These are phyloP conservation scores for Rotaria magnacalcarata DNA, from an alignment of 2,888 invertebrate species.

Conservation along the genomic window DNA sequence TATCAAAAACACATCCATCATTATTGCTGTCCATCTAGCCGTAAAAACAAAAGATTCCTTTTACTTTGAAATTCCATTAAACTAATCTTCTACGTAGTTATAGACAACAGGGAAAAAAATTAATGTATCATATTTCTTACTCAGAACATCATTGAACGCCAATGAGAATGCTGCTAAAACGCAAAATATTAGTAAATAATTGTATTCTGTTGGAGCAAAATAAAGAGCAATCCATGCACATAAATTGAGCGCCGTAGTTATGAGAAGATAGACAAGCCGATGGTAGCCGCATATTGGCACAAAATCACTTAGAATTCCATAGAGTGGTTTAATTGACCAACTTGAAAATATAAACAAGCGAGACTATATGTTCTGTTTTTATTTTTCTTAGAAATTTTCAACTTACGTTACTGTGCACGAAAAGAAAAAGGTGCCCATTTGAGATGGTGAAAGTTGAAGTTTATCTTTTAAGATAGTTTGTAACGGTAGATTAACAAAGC, in stretches of 20 bases:
- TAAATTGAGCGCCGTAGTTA: neutral
- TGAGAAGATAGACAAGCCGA: neutral
- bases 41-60: too few species aligned
- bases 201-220: neutral
- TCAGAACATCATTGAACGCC: neutral
- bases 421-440: conserved; percentile 4
- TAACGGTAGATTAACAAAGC: conserved; percentile 22
- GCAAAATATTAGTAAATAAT: neutral
- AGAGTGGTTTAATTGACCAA: neutral
- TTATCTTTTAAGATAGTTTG: conserved; percentile 1
- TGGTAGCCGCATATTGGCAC: conserved; percentile 17
- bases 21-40: too few species aligned
- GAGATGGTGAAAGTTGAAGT: neutral
- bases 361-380: neutral
- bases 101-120: neutral
- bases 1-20: too few species aligned
- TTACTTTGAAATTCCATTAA: too few species aligned
- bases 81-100: too few species aligned
- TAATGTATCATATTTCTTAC: neutral
- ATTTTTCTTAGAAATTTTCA: neutral
- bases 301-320: conserved; percentile 28
- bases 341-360: neutral
- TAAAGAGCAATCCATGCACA: neutral
- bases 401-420: neutral
- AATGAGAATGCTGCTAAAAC: neutral